Evolutionary conservation across 2,113 vertebrate genomes (phyloP).

Genomic region (Ctenodactylus gundi): DNA sequence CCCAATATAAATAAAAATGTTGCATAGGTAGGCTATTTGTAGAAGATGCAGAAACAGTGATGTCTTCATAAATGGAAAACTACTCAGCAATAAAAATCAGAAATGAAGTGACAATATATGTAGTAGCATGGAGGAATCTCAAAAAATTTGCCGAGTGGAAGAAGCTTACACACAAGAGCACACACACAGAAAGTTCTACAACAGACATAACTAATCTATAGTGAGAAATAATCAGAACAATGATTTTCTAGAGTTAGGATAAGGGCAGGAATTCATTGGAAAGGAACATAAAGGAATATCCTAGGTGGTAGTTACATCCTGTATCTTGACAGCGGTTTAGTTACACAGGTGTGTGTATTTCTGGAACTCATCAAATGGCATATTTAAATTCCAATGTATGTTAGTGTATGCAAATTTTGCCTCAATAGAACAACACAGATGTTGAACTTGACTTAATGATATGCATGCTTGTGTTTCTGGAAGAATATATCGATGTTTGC

Average conservation of each 20-base stretch:
- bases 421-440: not conserved
- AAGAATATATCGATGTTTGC: not conserved
- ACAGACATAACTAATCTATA: not conserved
- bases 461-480: not conserved
- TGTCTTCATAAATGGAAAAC: not conserved
- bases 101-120: not conserved
- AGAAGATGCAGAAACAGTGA: not conserved
- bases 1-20: not conserved
- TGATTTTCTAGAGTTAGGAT: not conserved
- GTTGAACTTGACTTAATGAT: not conserved
- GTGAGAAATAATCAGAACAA: slow-evolving; percentile 2
- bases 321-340: not conserved
- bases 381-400: not conserved
- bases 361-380: not conserved
- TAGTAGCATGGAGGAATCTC: not conserved
- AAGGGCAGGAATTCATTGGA: not conserved
- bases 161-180: not conserved
- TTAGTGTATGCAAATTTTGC: not conserved
- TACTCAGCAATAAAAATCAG: slow-evolving; percentile 33
- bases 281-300: not conserved
- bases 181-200: not conserved
- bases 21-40: too few relatives aligned
- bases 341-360: not conserved
- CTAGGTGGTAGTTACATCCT: not conserved
- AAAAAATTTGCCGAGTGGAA: not conserved